phyloP scores from a whole-genome alignment of 1,140 invertebrate genomes.

The Amphibalanus amphitrite region DNA sequence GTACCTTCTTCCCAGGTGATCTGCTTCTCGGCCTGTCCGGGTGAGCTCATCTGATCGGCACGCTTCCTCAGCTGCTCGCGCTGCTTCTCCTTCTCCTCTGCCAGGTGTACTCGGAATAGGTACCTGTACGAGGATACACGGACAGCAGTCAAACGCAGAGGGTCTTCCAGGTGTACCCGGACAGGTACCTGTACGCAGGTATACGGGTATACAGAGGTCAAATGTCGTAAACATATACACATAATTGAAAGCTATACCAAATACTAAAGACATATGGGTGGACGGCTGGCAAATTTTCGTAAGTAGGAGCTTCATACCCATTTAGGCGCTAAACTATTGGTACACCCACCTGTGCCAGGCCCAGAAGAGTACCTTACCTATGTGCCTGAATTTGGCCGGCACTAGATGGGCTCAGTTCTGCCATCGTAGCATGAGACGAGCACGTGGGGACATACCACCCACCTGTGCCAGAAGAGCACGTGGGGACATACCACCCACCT shows the following conservation, averaged over 20 bases:
- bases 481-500: not conserved
- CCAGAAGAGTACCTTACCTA: too few species aligned
- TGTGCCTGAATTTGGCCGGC: too few species aligned
- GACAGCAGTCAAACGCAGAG: not conserved
- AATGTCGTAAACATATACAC: too few species aligned
- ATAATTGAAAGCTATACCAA: too few species aligned
- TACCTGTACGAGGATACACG: not conserved
- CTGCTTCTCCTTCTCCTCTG: conserved; percentile 1
- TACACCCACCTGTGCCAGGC: too few species aligned
- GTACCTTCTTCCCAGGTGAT: not conserved
- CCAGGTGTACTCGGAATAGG: not conserved
- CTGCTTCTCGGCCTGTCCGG: not conserved
- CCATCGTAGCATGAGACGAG: too few species aligned
- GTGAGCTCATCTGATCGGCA: not conserved
- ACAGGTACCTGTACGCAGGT: not conserved
- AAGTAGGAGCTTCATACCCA: too few species aligned
- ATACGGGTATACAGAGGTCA: not conserved
- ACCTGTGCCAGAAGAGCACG: too few species aligned
- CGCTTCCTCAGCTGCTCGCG: not conserved
- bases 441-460: not conserved
- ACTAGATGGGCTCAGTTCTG: too few species aligned
- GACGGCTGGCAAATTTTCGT: too few species aligned
- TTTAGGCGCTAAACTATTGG: too few species aligned
- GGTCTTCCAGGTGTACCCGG: not conserved
- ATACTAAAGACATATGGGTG: too few species aligned